phyloP scores from a whole-genome alignment of 2,113 vertebrate species.

The Rutilus rutilus region DNA sequence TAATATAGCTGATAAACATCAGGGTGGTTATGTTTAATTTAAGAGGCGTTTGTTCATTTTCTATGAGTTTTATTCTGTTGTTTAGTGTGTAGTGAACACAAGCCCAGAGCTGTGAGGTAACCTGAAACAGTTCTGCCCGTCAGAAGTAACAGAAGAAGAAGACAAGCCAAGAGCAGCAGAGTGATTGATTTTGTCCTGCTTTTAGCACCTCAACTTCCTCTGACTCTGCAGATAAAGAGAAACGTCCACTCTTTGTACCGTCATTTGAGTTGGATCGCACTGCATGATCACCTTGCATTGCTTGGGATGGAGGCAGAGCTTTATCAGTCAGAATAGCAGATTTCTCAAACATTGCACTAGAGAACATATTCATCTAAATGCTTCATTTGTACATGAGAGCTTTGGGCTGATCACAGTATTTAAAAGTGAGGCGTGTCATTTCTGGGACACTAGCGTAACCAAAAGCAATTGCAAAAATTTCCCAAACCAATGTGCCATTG shows the following conservation, averaged over 20 bases:
- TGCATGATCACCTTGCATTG: not conserved
- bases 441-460: not conserved
- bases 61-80: constrained; percentile 11
- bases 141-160: constrained; percentile 2
- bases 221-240: constrained; percentile 29
- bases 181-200: constrained; percentile 3
- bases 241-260: not conserved
- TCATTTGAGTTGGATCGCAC: not conserved
- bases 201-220: constrained; percentile 20
- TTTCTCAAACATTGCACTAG: not conserved
- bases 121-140: not conserved
- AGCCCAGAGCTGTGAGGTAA: not conserved
- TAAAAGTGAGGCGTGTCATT: not conserved
- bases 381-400: not conserved
- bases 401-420: not conserved
- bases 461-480: not conserved
- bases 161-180: not conserved
- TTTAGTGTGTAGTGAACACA: not conserved
- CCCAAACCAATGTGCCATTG: not conserved
- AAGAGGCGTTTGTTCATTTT: constrained; percentile 45
- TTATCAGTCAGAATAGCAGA: not conserved
- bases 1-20: constrained; percentile 49
- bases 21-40: constrained; percentile 28
- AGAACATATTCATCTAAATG: not conserved
- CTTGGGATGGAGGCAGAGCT: not conserved